A percentile compares a stretch with the other conserved stretches of the same genome.
These are phyloP conservation scores for Patagioenas fasciata DNA, from an alignment of 2,113 vertebrate genomes.

Conservation along the genomic window DNA sequence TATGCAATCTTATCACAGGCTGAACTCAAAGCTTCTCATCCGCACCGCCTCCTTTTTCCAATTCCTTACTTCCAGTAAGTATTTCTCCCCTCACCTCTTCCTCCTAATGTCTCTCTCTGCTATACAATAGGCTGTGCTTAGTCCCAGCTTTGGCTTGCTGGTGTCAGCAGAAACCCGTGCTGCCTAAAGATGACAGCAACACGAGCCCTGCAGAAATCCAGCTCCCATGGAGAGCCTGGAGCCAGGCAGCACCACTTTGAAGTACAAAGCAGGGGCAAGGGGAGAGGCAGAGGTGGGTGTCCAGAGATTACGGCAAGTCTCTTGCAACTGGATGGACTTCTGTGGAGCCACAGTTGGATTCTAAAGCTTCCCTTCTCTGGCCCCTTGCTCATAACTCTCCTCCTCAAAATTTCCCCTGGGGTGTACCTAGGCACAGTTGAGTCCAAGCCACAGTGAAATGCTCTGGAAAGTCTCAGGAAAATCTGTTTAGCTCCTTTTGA, in stretches of 20 bases:
- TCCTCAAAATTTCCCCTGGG: not conserved
- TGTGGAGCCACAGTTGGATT: not conserved
- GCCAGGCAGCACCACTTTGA: not conserved
- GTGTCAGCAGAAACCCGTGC: not conserved
- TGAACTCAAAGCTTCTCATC: not conserved
- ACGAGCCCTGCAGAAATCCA: rapidly evolving
- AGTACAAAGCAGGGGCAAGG: not conserved
- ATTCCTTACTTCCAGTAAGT: not conserved
- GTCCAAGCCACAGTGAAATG: not conserved
- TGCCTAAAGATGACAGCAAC: not conserved
- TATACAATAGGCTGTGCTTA: not conserved
- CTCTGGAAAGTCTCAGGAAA: not conserved
- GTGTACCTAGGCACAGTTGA: not conserved
- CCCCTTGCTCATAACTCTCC: not conserved
- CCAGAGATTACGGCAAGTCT: not conserved
- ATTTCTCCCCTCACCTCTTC: not conserved
- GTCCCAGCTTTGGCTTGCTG: not conserved
- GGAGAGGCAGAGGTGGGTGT: not conserved
- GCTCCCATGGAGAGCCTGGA: not conserved
- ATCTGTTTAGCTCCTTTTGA: not conserved
- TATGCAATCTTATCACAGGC: not conserved
- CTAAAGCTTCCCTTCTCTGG: not conserved
- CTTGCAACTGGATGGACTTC: not conserved
- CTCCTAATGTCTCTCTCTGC: not conserved
- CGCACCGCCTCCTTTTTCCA: not conserved